Percentiles rank a stretch among this genome's conserved stretches.
phyloP scores from a whole-genome alignment of 2,113 vertebrate genomes.

The Tyrannus savana region DNA sequence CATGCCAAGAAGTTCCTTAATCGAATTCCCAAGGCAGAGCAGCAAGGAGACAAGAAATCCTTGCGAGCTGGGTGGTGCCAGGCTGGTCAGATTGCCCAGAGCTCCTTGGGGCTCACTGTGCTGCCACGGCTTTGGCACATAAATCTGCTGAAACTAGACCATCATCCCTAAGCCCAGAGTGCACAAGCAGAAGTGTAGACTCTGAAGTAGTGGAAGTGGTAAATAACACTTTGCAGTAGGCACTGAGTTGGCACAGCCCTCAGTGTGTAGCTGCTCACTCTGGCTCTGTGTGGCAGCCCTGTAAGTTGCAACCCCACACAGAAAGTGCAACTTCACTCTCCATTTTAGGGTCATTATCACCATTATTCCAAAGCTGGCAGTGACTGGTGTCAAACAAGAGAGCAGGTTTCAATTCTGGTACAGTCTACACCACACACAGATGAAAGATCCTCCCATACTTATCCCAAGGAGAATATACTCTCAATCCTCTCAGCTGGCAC shows the following conservation, averaged over 20 bases:
- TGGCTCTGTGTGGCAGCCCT: background rate
- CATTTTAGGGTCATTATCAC: background rate
- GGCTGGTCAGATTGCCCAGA: background rate
- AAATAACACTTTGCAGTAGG: background rate
- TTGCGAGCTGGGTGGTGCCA: accelerated
- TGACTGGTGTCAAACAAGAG: accelerated
- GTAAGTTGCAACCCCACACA: accelerated
- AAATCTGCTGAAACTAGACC: background rate
- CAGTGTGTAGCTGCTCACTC: accelerated
- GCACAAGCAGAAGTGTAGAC: background rate
- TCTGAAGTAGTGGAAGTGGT: background rate
- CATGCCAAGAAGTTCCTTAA: background rate
- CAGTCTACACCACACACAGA: background rate
- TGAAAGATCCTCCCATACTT: background rate
- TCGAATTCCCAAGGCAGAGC: background rate
- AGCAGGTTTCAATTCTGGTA: background rate
- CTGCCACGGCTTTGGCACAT: accelerated
- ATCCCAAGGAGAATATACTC: background rate
- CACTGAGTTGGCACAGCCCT: accelerated
- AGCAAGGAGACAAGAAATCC: background rate
- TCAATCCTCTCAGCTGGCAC: background rate
- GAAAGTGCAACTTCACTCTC: background rate
- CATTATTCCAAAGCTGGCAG: background rate
- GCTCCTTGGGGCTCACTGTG: background rate
- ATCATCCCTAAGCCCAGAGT: background rate